Evolutionary conservation across 2,113 vertebrate genomes (phyloP).

Genomic region (Atherinomorus stipes): DNA sequence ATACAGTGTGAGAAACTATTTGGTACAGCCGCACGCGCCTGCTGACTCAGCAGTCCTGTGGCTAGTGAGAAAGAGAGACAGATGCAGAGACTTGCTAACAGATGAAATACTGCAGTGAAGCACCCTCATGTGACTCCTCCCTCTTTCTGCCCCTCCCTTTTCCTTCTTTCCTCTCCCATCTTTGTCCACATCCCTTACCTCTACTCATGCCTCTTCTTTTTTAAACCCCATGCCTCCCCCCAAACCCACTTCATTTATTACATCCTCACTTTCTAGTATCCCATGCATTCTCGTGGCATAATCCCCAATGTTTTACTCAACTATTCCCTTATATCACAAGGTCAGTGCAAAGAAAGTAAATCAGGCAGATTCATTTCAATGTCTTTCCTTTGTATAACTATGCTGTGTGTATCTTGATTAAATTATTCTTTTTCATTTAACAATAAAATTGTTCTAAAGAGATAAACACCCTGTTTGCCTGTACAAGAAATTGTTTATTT

Average conservation of each 20-base stretch:
- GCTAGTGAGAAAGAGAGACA: constrained; percentile 47
- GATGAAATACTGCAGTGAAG: constrained; percentile 79
- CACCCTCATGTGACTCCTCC: constrained; percentile 59
- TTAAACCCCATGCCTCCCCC: constrained; percentile 10
- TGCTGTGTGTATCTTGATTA: too few species aligned
- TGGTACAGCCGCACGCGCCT: constrained; percentile 26
- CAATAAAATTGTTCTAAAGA: too few species aligned
- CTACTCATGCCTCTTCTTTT: constrained; percentile 18
- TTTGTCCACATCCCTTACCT: constrained; percentile 40
- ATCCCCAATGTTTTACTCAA: not conserved
- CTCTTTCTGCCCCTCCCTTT: constrained; percentile 50
- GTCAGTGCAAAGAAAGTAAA: constrained; percentile 48
- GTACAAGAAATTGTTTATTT: not conserved
- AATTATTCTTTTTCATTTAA: too few species aligned
- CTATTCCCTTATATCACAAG: constrained; percentile 38
- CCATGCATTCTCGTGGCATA: not conserved
- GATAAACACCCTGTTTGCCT: too few species aligned
- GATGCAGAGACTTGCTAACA: constrained; percentile 65
- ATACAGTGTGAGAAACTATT: constrained; percentile 18
- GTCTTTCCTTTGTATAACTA: too few species aligned
- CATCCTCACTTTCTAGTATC: not conserved
- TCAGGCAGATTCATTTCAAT: not conserved
- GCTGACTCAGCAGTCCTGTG: constrained; percentile 70
- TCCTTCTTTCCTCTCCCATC: constrained; percentile 39
- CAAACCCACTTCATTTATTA: not conserved